Evolutionary conservation across 2,113 vertebrate species (phyloP), one percentile per base, ranked within the genome.

Genomic region (Ceyx melanurus): DNA sequence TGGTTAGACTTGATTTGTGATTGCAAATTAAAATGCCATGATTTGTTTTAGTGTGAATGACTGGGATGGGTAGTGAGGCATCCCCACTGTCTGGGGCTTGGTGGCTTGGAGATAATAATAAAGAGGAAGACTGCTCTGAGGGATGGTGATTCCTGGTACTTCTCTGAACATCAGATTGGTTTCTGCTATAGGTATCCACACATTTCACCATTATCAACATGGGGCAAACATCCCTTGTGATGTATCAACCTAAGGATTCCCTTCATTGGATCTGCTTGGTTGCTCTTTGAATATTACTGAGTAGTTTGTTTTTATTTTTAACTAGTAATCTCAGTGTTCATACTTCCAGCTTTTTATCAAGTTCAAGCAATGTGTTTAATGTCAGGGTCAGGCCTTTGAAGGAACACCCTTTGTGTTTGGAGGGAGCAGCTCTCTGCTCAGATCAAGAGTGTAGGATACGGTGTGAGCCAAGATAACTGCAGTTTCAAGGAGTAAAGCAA

Each of bases 401-500:
- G 65, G 51, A 86, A 80, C 3, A 3, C 11, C 65, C 35, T 76
- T 81, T 72, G 73, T 68, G 68, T 64, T 11, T 35, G 12, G 53
- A 81, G 40, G 60, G 72, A 66, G 35, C 74, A 73, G 28, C 19
- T 22, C 48, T 81, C 50, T 71, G 17, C 74, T 90, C 29, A 81
- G 53, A 45, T 78, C 40, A 75, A 56, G 25, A 60, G 33, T 46
- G 33, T 46, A 54, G 76, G 56, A 75, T 78, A 42, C 0, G 1
- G 20, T 65, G 37, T 0, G 9, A 92, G 50, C 65, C 90, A 88
- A 86, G 90, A 26, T n/a, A 75, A 65, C 81, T 86, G 42, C 76
- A 72, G n/a, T 83, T 88, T 82, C 16, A 48, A 84, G 61, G 14
- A 88, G 50, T 25, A 75, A 90, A 86, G 51, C 54, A 86, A 88